A percentile compares a stretch with the other conserved stretches of the same genome.
phyloP scores from a whole-genome alignment of 2,113 vertebrate species.

The Pangasianodon hypophthalmus region DNA sequence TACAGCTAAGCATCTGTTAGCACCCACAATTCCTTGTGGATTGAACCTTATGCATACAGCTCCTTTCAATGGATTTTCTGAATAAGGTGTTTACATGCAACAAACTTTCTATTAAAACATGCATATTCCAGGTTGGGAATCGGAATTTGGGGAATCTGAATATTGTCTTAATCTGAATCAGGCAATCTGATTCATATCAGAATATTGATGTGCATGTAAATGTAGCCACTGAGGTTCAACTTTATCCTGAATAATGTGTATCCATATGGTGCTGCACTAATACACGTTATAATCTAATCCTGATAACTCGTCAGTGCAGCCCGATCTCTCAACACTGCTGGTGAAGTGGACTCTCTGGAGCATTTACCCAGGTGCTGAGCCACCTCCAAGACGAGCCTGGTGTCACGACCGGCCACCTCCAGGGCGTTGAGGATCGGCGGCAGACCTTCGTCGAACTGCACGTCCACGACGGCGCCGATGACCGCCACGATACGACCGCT shows the following conservation, averaged over 20 bases:
- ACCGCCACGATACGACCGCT: constrained; percentile 91
- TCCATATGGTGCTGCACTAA: no score
- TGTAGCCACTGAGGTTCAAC: background rate
- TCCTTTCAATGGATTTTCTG: no score
- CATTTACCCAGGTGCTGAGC: constrained; percentile 93
- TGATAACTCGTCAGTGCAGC: no score
- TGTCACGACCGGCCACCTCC: constrained; percentile 87
- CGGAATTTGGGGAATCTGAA: no score
- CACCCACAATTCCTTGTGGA: no score
- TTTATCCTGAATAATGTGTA: background rate
- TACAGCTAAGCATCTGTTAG: no score
- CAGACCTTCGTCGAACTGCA: constrained; percentile 95
- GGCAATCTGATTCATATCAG: no score
- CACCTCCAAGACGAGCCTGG: constrained; percentile 92
- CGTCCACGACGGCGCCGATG: constrained; percentile 96
- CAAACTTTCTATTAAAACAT: no score
- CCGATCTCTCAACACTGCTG: background rate
- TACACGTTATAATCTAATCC: background rate
- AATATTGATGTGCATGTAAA: background rate
- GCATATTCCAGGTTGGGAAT: no score
- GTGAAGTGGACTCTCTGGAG: background rate
- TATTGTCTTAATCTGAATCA: no score
- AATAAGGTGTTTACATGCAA: no score
- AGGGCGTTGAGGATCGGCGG: constrained; percentile 95
- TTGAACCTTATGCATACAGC: no score